Evolutionary conservation across 2,113 vertebrate genomes (phyloP).

Genomic region (Muntiacus reevesi): DNA sequence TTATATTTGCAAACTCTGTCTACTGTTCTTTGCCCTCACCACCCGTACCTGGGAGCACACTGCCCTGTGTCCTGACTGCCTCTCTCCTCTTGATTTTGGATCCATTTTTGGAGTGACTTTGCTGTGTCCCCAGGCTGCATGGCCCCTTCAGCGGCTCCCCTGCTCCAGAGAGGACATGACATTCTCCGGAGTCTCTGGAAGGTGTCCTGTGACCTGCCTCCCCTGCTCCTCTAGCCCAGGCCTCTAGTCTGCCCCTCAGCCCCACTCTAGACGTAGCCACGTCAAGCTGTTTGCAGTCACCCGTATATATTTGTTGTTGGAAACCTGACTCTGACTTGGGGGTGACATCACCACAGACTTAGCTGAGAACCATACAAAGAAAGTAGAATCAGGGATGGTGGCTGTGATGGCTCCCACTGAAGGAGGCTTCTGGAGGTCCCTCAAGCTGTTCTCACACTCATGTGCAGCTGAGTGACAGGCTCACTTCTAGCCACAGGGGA

Average conservation of each 20-base stretch:
- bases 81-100: not conserved
- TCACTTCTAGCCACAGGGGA: too few relatives aligned
- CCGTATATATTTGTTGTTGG: not conserved
- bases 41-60: not conserved
- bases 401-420: too few relatives aligned
- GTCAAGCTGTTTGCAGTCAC: not conserved
- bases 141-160: accelerated
- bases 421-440: too few relatives aligned
- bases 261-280: not conserved
- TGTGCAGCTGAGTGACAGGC: too few relatives aligned
- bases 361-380: too few relatives aligned
- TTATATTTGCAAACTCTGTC: not conserved
- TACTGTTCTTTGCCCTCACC: not conserved
- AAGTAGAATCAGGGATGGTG: too few relatives aligned
- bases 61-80: not conserved
- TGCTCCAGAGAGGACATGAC: not conserved
- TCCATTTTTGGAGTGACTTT: not conserved
- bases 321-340: not conserved
- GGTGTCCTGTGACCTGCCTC: not conserved
- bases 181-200: accelerated
- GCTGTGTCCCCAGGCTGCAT: not conserved
- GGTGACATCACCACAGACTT: too few relatives aligned
- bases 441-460: too few relatives aligned
- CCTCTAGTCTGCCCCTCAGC: not conserved
- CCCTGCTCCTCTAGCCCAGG: not conserved